Conservation (phyloP, 1,140 invertebrate genomes). For the Rhynchophorus ferrugineus region DNA sequence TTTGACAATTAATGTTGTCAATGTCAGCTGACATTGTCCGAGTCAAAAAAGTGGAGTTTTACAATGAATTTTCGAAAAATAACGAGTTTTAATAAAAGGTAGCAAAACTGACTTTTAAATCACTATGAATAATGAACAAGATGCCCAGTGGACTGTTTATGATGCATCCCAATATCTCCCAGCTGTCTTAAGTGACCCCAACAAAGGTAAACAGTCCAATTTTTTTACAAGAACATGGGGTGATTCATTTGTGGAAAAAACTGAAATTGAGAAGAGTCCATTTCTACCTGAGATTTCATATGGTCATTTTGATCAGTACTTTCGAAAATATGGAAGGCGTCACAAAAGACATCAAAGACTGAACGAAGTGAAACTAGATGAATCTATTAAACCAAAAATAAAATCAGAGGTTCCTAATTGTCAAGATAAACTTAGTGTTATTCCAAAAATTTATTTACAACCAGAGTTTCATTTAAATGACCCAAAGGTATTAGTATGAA, state of each 20-base stretch:
- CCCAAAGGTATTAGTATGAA: slow-evolving; percentile 52
- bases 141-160: slow-evolving; percentile 66
- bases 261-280: slow-evolving; percentile 64
- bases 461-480: slow-evolving; percentile 75
- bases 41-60: background rate
- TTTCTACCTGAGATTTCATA: slow-evolving; percentile 75
- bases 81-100: background rate
- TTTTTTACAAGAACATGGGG: slow-evolving; percentile 99
- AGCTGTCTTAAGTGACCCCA: slow-evolving; percentile 93
- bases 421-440: slow-evolving; percentile 41
- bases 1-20: background rate
- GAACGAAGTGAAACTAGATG: slow-evolving; percentile 40
- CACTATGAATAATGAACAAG: slow-evolving; percentile 22
- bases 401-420: slow-evolving; percentile 13
- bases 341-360: slow-evolving; percentile 50
- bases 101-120: background rate
- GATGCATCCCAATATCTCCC: slow-evolving; percentile 89
- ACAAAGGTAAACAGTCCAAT: slow-evolving; percentile 79
- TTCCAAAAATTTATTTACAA: slow-evolving; percentile 84
- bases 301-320: slow-evolving; percentile 81
- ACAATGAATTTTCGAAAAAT: background rate
- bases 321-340: slow-evolving; percentile 65
- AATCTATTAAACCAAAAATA: slow-evolving; percentile 17
- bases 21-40: background rate
- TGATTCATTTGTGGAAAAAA: slow-evolving; percentile 82